These are phyloP conservation scores for Scarus forsteni DNA, from an alignment of 2,797 vertebrate species.

Conservation along the genomic window DNA sequence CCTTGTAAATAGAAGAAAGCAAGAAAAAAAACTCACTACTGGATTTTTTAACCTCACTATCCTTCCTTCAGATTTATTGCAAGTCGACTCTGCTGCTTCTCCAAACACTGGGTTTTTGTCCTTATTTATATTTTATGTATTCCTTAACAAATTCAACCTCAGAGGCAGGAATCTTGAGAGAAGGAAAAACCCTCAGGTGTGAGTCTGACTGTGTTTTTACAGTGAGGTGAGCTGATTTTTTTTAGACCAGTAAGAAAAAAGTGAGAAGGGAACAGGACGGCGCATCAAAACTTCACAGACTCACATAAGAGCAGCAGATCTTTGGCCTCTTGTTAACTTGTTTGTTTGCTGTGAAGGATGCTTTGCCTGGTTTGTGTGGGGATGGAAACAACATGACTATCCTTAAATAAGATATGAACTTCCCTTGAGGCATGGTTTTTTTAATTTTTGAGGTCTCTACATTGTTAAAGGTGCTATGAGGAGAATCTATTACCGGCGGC, in stretches of 20 bases:
- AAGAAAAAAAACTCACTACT: background rate
- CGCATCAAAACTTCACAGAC: conserved; percentile 35
- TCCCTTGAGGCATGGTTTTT: no score
- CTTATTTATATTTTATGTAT: conserved; percentile 40
- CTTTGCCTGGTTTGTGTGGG: conserved; percentile 24
- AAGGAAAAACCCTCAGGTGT: conserved; percentile 6
- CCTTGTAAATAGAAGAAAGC: no score
- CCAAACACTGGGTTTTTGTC: conserved; percentile 9
- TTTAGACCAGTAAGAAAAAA: conserved; percentile 8
- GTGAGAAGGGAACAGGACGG: conserved; percentile 36
- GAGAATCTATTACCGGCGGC: no score
- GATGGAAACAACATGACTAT: background rate
- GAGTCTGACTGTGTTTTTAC: conserved; percentile 11
- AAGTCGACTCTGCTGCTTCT: conserved; percentile 14
- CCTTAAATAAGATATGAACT: no score
- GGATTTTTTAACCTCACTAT: background rate
- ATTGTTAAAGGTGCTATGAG: no score
- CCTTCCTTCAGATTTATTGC: conserved; percentile 8
- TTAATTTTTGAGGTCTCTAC: no score
- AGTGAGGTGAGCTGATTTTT: conserved; percentile 1
- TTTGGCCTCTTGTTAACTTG: conserved; percentile 33
- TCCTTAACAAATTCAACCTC: conserved; percentile 4
- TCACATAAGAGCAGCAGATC: conserved; percentile 47
- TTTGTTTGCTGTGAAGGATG: conserved; percentile 48
- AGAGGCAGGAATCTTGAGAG: conserved; percentile 4